Evolutionary conservation across 2,797 vertebrate genomes (phyloP), one percentile per base, ranked within the genome.

Genomic region (Knipowitschia caucasica): DNA sequence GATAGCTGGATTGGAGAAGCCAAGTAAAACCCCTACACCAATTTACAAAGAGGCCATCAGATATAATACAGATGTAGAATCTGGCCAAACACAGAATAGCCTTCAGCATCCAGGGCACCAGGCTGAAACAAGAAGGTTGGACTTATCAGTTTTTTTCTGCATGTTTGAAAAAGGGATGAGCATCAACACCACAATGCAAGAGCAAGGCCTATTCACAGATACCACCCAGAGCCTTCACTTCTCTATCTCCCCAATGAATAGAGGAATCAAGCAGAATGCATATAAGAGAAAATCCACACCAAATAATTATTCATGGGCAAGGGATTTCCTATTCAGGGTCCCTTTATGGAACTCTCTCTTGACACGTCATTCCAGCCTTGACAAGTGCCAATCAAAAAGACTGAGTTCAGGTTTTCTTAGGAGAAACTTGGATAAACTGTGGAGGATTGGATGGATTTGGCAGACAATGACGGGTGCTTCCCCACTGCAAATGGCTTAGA

Each of bases 331-430:
- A 90, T 92, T 86, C 78, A 56, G 71, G 67, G 71, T 82, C 62
- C 69, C 86, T 92, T 91, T 90, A 82, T 79, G 56, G 81, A 83
- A 77, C 80, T 80, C 69, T 89, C 90, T 90, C 80, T 86, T 84
- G 87, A 92, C 86, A 86, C 84, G 75, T 91, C 91, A 90, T 81
- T 92, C 91, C 92, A 89, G 71, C 63, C 72, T 84, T 94, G 94
- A 96, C 94, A 95, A 95, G 89, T 95, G 94, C 90, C 96, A 96
- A 92, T 98, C 95, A 98, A 93, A 89, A 82, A 86, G 84, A 82
- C 77, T 58, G 79, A 78, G 80, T 87, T 83, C 80, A 82, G n/a
- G 85, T 75, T 78, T 84, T 86, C 71, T 68, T 65, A 20, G 64
- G 50, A 17, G 53, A 50, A 57, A 53, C 56, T 47, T 62, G 76